These are phyloP conservation scores for Drosophila fulvimacula DNA, from an alignment of 2,888 invertebrate species.

Conservation along the genomic window DNA sequence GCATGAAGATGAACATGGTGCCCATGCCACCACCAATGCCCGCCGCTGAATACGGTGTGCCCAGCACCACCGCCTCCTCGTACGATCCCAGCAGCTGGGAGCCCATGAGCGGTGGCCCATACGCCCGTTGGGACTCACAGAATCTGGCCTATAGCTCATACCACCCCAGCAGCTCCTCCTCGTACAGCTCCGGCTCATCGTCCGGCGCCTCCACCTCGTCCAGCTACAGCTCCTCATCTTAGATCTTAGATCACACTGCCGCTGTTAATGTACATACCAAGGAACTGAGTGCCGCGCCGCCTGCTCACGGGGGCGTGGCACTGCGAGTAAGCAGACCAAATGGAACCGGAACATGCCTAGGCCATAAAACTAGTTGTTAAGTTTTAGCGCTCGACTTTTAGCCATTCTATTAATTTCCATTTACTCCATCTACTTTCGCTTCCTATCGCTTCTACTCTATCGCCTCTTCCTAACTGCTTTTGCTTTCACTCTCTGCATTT, in stretches of 20 bases:
- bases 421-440: slow-evolving; percentile 10
- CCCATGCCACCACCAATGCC: slow-evolving; percentile 87
- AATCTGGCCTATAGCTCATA: slow-evolving; percentile 90
- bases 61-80: slow-evolving; percentile 89
- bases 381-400: slow-evolving; percentile 67
- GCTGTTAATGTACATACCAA: slow-evolving; percentile 67
- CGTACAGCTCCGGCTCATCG: slow-evolving; percentile 86
- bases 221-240: slow-evolving; percentile 79
- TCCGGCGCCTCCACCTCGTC: slow-evolving; percentile 66
- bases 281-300: slow-evolving; percentile 42
- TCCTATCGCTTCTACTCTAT: slow-evolving; percentile 17
- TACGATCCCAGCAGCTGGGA: slow-evolving; percentile 90
- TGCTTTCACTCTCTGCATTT: slow-evolving; percentile 18
- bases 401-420: slow-evolving; percentile 60
- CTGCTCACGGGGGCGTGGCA: slow-evolving; percentile 35
- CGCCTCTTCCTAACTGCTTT: slow-evolving; percentile 19
- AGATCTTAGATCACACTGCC: slow-evolving; percentile 45
- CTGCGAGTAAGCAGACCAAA: slow-evolving; percentile 69
- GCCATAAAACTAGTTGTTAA: slow-evolving; percentile 68
- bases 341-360: slow-evolving; percentile 70
- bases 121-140: slow-evolving; percentile 91
- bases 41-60: slow-evolving; percentile 89
- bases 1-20: slow-evolving; percentile 90
- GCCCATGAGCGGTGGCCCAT: slow-evolving; percentile 90
- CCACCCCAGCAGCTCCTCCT: slow-evolving; percentile 88